Evolutionary conservation across 2,113 vertebrate species (phyloP), one percentile per base, ranked within the genome.

Genomic region (Cygnus atratus): DNA sequence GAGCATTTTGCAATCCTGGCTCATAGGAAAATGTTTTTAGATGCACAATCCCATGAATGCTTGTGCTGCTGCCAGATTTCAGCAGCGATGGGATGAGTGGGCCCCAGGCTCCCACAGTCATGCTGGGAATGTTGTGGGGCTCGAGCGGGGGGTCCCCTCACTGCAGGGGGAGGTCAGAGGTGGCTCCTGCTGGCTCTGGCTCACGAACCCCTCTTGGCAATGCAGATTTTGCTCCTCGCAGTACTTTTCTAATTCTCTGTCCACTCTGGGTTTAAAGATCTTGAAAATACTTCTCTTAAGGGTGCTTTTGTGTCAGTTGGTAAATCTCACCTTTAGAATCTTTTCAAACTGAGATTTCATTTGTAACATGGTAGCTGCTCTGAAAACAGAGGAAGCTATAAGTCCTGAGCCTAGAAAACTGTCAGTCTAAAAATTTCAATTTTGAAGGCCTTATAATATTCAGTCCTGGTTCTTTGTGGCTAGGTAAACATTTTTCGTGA

Each of bases 61-160:
- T 66, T 68, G 39, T 43, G 28, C 13, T 58, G 67, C 3, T 5
- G 78, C 17, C 59, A 48, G 68, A 39, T 71, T 68, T 72, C 68
- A 41, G 73, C 37, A 55, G 46, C 4, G 35, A 29, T 35, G 70
- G 66, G 61, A 35, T 57, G 11, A 67, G 7, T 0, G 0, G 82
- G 35, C 25, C 35, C 26, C 18, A 6, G 5, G 6, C 26, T 88
- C 24, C 63, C 55, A 20, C 10, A 37, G 65, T 26, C 73, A 4
- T 9, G 10, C 17, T 3, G 29, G 80, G 58, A 72, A 74, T 4
- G 9, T n/a, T 1, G 0, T 4, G 9, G 35, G 33, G 52, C 68
- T 91, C 4, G 1, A 48, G 28, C 6, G 4, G 43, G 84, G 18
- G n/a, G 57, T 74, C 39, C 11, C 46, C 25, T 55, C 1, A 0